Base-by-base conservation (phyloP, 2,113 vertebrate genomes). In the Vulpes ferrilata region DNA sequence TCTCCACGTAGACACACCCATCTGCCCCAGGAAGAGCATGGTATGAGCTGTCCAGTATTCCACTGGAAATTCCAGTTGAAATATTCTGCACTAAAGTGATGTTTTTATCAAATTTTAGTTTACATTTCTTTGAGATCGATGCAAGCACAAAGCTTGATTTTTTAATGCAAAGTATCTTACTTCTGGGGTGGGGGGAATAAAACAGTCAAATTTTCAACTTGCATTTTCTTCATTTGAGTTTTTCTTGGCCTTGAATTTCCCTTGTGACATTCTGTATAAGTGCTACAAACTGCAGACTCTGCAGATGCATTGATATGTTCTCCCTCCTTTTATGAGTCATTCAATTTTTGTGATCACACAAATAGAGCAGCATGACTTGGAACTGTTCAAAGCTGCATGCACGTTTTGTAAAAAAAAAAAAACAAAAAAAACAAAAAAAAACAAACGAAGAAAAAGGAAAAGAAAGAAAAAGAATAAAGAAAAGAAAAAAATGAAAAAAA, bases 141-240 rank as follows among this genome's bases (percentile, higher is more conserved):
- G 99, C 99, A 99, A 99, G 99, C 99, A 99, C 99, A 99, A 99
- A 98, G 99, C 99, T 99, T 99, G 99, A 98, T 99, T 99, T 99
- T 99, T 99, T 99, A 99, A 99, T 85, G 98, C 99, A 98, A 99
- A 99, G 98, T 99, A 98, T 98, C 98, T 99, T 99, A 99, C 99
- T 99, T 99, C 99, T 95, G 93, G 98, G 98, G 67, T 8, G 12
- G 97, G 27, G 12, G 17, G 17, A 85, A 95, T 83, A 98, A 98
- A 98, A 97, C 95, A 95, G 82, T 98, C 98, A 98, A 98, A 98
- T 98, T 98, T 98, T 98, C 96, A 98, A 98, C 99, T 99, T 99
- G 98, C 98, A 98, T 99, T 99, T 98, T 98, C 97, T 98, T 99
- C 97, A 94, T 98, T 98, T 98, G 96, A 98, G 98, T 98, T 99